Evolutionary conservation across 2,113 vertebrate species (phyloP).

Genomic region (Talpa occidentalis): DNA sequence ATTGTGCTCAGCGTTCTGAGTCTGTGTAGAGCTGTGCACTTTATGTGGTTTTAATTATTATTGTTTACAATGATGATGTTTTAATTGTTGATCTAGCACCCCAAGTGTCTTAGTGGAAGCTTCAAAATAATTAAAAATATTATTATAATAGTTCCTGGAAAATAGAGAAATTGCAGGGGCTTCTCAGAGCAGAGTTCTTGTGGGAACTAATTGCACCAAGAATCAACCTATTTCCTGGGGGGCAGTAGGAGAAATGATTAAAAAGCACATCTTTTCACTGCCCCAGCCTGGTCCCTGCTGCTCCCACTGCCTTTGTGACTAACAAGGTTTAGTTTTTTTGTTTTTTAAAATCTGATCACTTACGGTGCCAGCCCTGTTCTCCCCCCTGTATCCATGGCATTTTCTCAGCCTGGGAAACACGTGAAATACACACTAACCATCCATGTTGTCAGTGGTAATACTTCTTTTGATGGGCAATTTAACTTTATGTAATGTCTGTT

Average conservation of each 20-base stretch:
- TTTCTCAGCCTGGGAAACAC: slow-evolving; percentile 35
- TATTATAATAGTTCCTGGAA: slow-evolving; percentile 62
- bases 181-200: slow-evolving; percentile 33
- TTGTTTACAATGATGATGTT: slow-evolving; percentile 70
- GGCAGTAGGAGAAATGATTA: slow-evolving; percentile 65
- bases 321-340: background rate
- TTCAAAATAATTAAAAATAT: slow-evolving; percentile 72
- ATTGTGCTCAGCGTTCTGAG: background rate
- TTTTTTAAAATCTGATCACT: background rate
- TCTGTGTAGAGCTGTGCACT: slow-evolving; percentile 6
- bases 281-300: background rate
- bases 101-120: slow-evolving; percentile 43
- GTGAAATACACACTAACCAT: background rate
- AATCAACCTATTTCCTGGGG: slow-evolving; percentile 74
- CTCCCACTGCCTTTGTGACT: slow-evolving; percentile 49
- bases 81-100: slow-evolving; percentile 72
- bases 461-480: background rate
- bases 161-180: slow-evolving; percentile 68
- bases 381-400: background rate
- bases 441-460: background rate
- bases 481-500: background rate
- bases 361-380: slow-evolving; percentile 36
- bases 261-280: slow-evolving; percentile 47
- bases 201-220: slow-evolving; percentile 70
- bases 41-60: slow-evolving; percentile 75